Evolutionary conservation across 2,797 vertebrate genomes (phyloP).

Genomic region (Sylvilagus floridanus): DNA sequence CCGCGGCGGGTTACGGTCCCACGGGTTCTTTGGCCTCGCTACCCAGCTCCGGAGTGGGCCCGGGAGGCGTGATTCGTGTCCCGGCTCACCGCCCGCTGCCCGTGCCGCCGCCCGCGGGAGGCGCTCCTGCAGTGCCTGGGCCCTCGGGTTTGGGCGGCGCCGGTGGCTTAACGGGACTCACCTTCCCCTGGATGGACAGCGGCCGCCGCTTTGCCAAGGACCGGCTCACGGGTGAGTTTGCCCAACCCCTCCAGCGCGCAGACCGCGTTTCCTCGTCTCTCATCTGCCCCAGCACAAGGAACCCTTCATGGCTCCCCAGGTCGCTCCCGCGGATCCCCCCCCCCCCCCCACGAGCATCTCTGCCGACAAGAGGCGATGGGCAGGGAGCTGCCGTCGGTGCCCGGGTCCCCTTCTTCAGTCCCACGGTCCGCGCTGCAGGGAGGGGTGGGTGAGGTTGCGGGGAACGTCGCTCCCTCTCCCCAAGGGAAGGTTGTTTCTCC

Average conservation of each 20-base stretch:
- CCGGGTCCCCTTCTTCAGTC: neutral
- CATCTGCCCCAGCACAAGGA: neutral
- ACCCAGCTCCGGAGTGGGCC: constrained; percentile 91
- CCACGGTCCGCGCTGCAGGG: neutral
- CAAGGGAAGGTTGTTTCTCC: neutral
- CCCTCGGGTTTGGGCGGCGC: constrained; percentile 86
- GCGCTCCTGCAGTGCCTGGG: constrained; percentile 86
- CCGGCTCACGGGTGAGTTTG: constrained; percentile 93
- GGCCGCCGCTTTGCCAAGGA: constrained; percentile 96
- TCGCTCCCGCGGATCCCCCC: neutral
- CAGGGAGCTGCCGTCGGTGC: constrained; percentile 22
- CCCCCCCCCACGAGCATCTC: neutral
- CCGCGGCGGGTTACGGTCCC: constrained; percentile 91
- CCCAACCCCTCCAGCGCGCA: neutral
- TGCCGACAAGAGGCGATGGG: neutral
- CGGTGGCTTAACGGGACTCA: constrained; percentile 91
- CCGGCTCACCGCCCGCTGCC: constrained; percentile 92
- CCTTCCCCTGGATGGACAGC: constrained; percentile 98
- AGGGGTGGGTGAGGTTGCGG: neutral
- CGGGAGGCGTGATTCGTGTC: constrained; percentile 93
- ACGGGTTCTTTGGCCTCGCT: constrained; percentile 92
- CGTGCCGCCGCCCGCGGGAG: constrained; percentile 85
- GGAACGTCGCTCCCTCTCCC: neutral
- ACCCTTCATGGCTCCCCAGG: neutral
- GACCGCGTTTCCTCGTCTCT: neutral